A percentile compares a stretch with the other conserved stretches of the same genome.
phyloP scores from a whole-genome alignment of 2,113 vertebrate species.

The Candoia aspera region DNA sequence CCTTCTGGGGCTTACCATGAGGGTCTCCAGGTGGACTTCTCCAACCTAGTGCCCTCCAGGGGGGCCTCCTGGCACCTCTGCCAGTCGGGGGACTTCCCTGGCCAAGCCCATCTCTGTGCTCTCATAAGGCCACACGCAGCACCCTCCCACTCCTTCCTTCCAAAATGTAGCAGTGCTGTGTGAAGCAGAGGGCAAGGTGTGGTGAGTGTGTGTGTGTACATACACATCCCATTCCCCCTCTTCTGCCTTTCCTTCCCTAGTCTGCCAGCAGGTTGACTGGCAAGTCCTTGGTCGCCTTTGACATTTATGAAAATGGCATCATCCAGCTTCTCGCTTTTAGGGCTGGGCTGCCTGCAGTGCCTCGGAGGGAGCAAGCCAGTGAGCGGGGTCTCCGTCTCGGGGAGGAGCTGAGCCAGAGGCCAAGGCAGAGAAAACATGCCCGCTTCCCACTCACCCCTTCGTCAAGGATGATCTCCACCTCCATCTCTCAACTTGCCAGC shows the following conservation, averaged over 20 bases:
- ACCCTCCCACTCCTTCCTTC: background rate
- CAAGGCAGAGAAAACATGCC: background rate
- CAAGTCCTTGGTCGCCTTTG: background rate
- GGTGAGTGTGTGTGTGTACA: background rate
- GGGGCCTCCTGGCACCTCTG: background rate
- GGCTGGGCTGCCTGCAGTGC: no score
- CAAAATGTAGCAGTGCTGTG: background rate
- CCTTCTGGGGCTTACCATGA: background rate
- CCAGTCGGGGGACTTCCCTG: background rate
- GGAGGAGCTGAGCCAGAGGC: background rate
- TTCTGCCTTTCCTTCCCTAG: background rate
- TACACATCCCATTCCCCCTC: background rate
- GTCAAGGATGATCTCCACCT: constrained; percentile 32
- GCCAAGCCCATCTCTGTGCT: background rate
- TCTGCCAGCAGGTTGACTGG: background rate
- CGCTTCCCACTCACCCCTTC: constrained; percentile 29
- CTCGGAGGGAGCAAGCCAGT: background rate
- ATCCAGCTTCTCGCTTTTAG: background rate
- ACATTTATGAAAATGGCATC: background rate
- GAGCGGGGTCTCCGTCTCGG: no score
- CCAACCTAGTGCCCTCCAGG: background rate
- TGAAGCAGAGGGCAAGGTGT: background rate
- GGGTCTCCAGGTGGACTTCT: background rate
- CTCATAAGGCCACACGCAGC: background rate
- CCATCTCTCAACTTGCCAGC: background rate